phyloP scores from a whole-genome alignment of 2,797 vertebrate genomes.

The Neomorphus geoffroyi region DNA sequence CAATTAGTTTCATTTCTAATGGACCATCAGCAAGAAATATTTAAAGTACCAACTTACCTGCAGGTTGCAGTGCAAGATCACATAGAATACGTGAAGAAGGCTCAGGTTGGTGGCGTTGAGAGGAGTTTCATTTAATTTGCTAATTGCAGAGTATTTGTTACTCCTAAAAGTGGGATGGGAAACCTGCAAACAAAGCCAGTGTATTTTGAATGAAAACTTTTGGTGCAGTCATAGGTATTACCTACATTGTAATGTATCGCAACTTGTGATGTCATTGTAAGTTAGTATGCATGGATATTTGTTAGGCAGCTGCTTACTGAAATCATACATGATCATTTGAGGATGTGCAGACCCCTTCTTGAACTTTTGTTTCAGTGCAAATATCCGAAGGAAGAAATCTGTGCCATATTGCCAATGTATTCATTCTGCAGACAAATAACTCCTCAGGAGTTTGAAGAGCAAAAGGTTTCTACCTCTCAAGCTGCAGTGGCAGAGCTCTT shows the following conservation, averaged over 20 bases:
- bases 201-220: background rate
- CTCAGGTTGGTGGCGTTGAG: conserved; percentile 73
- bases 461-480: conserved; percentile 88
- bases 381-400: conserved; percentile 57
- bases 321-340: background rate
- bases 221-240: background rate
- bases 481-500: conserved; percentile 91
- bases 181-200: background rate
- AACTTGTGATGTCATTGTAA: background rate
- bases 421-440: conserved; percentile 94
- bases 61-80: conserved; percentile 86
- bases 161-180: background rate
- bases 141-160: background rate
- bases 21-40: conserved; percentile 92
- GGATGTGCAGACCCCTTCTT: background rate
- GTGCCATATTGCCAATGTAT: conserved; percentile 79
- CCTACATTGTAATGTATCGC: rapidly evolving
- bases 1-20: conserved; percentile 92
- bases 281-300: background rate
- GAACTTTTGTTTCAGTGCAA: conserved; percentile 77
- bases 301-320: background rate
- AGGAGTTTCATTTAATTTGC: background rate
- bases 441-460: conserved; percentile 90
- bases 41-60: conserved; percentile 89
- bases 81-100: conserved; percentile 78